Percentiles rank a stretch among this genome's conserved stretches.
Conservation (phyloP, 2,797 vertebrate species). For the Syngnathus rostellatus region DNA sequence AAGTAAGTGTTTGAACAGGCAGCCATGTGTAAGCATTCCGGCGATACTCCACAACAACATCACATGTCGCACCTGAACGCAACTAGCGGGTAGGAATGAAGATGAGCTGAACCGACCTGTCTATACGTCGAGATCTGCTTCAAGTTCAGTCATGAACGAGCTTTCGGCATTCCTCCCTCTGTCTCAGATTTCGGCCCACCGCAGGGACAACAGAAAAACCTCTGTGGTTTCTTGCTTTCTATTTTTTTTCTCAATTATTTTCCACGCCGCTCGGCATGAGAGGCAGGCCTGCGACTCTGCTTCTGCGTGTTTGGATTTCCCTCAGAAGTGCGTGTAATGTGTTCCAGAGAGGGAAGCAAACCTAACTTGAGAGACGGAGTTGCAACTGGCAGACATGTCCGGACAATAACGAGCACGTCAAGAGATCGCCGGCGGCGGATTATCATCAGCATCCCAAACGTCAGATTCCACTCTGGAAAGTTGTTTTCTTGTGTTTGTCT, state of each 20-base stretch:
- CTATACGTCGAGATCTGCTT: constrained; percentile 34
- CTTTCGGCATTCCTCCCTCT: constrained; percentile 54
- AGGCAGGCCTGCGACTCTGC: constrained; percentile 31
- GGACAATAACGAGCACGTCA: constrained; percentile 48
- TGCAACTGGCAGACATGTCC: constrained; percentile 56
- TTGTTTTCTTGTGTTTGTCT: constrained; percentile 4
- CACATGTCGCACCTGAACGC: constrained; percentile 18
- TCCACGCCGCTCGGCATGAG: constrained; percentile 52
- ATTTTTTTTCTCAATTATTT: constrained; percentile 41
- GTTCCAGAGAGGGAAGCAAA: constrained; percentile 40
- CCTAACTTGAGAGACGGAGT: constrained; percentile 33
- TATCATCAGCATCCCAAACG: constrained; percentile 28
- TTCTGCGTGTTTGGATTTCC: constrained; percentile 52
- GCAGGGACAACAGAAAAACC: constrained; percentile 46
- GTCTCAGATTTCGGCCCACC: constrained; percentile 60
- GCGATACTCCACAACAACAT: constrained; percentile 22
- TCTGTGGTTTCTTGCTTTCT: constrained; percentile 10
- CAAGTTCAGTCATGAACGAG: constrained; percentile 46
- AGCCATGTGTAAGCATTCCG: constrained; percentile 24
- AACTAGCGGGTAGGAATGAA: constrained; percentile 54
- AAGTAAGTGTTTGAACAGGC: constrained; percentile 1
- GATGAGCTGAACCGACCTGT: constrained; percentile 62
- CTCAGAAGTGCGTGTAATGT: constrained; percentile 39
- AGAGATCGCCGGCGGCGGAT: constrained; percentile 39
- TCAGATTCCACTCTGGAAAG: constrained; percentile 40